These are phyloP conservation scores for Epinotia brunnichana DNA, from an alignment of 2,888 invertebrate genomes.

Conservation along the genomic window DNA sequence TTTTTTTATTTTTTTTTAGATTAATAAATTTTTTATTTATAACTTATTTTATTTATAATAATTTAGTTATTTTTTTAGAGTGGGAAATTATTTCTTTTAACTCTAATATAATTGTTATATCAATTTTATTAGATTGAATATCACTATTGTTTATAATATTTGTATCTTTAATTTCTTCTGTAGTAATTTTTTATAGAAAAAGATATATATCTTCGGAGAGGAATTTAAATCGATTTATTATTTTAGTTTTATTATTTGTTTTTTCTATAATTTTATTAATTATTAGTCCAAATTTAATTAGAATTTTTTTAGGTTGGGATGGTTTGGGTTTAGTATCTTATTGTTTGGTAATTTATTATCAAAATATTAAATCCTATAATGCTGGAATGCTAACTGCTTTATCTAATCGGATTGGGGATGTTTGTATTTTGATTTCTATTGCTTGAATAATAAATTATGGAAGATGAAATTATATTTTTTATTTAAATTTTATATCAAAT, in stretches of 20 bases:
- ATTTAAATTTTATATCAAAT: constrained; percentile 77
- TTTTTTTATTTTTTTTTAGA: constrained; percentile 76
- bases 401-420: constrained; percentile 90
- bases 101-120: constrained; percentile 76
- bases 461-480: constrained; percentile 82
- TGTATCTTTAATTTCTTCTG: constrained; percentile 86
- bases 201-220: constrained; percentile 85
- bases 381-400: constrained; percentile 88
- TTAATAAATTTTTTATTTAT: constrained; percentile 69
- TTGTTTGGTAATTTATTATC: constrained; percentile 89
- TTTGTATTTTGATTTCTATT: constrained; percentile 85
- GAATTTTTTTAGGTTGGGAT: constrained; percentile 89
- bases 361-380: constrained; percentile 87
- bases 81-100: constrained; percentile 82
- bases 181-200: constrained; percentile 86
- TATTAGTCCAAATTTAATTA: constrained; percentile 87
- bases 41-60: constrained; percentile 77
- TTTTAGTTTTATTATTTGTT: constrained; percentile 86
- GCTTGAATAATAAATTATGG: constrained; percentile 83
- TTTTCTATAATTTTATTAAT: constrained; percentile 87
- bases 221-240: constrained; percentile 85
- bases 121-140: constrained; percentile 86
- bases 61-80: constrained; percentile 79
- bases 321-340: constrained; percentile 88
- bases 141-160: constrained; percentile 85